Base-by-base conservation (phyloP, 2,113 vertebrate genomes). In the Tragelaphus buxtoni region DNA sequence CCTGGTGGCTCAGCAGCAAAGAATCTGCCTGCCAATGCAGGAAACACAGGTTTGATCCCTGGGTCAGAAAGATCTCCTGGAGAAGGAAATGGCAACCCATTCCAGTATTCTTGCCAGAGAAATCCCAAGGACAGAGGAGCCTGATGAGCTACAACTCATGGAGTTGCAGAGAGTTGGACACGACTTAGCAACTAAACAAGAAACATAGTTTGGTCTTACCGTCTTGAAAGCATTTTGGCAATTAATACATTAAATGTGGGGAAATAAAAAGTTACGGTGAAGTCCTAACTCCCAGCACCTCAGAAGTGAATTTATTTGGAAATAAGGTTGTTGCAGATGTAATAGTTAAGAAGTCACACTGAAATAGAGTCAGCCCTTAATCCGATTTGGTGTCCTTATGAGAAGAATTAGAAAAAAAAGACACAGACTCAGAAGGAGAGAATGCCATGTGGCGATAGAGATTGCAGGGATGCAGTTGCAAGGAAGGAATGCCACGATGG, bases 141-240 rank as follows among this genome's bases (percentile, higher is more conserved):
- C n/a, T 69, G 65, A 18, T 69, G 65, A 22, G n/a, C n/a, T 74
- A 26, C 65, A 74, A 42, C 14, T 42, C 39, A 24, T 26, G 69
- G 69, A 13, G 39, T 42, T 42, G 69, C 39, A 74, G 39, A 24
- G 65, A 74, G 35, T 74, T 26, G 5, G 22, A 42, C 69, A 74
- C 0, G 3, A 42, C 69, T 74, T 74, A 42, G 35, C 39, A 42
- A 4, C 69, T 42, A 74, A 42, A 74, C 11, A 42, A 42, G 9
- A 72, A 24, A 39, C 69, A 72, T 26, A 42, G 69, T 74, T 42
- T 42, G 69, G 22, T 55, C 11, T 63, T n/a, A 85, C 9, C 9
- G 74, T 89, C 90, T 79, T 72, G 26, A 96, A 94, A 94, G 72
- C 45, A 94, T 69, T 69, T 83, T 69, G 20, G 58, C 17, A 93